Evolutionary conservation across 2,888 invertebrate species (phyloP).

Genomic region (Trichopoda pennipes): DNA sequence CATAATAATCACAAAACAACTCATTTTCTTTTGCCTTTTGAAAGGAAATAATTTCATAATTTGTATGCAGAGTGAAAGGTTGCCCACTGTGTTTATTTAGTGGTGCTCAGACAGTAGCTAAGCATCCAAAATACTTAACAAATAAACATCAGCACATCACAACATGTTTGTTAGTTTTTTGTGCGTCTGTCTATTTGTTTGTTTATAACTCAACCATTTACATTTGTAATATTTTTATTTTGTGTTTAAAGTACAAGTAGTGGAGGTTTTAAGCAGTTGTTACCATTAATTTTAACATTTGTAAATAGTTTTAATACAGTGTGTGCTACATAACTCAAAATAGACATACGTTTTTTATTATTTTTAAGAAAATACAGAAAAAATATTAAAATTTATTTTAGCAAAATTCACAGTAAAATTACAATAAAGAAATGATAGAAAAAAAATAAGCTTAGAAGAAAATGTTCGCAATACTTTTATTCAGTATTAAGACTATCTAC

Average conservation of each 20-base stretch:
- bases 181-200: slow-evolving; percentile 44
- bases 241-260: slow-evolving; percentile 5
- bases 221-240: slow-evolving; percentile 13
- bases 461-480: too few relatives aligned
- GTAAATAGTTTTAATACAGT: not conserved
- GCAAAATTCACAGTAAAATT: too few relatives aligned
- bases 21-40: slow-evolving; percentile 10
- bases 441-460: too few relatives aligned
- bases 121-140: slow-evolving; percentile 56
- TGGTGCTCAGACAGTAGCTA: slow-evolving; percentile 54
- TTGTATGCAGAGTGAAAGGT: slow-evolving; percentile 29
- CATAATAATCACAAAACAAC: slow-evolving; percentile 55
- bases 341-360: not conserved
- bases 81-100: slow-evolving; percentile 29
- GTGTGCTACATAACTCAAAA: not conserved
- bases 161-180: slow-evolving; percentile 34
- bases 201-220: slow-evolving; percentile 50
- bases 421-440: too few relatives aligned
- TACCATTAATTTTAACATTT: slow-evolving; percentile 53
- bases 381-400: too few relatives aligned
- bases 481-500: too few relatives aligned
- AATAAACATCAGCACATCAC: slow-evolving; percentile 48
- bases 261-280: slow-evolving; percentile 31
- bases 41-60: slow-evolving; percentile 8
- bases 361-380: not conserved